Base-by-base conservation (phyloP, 2,797 vertebrate species). In the Cetoscarus ocellatus region DNA sequence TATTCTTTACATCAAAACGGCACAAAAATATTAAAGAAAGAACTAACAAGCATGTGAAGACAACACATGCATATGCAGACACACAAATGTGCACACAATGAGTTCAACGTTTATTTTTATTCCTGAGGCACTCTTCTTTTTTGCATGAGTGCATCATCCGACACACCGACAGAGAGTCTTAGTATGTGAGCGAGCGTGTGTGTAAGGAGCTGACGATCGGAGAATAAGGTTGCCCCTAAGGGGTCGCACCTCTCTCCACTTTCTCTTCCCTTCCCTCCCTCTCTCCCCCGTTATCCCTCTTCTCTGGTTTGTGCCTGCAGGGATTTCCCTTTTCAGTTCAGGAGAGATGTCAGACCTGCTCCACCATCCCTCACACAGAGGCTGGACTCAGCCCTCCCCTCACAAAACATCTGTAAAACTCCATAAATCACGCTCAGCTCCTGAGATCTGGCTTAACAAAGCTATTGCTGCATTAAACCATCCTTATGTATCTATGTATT, bases 251-350 rank as follows among this genome's bases (percentile, higher is more conserved):
- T 89, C 85, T 90, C 82, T 80, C 78, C 73, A n/a, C 72, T 84
- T 80, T 78, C 61, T 17, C 83, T 86, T 86, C 83, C 82, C 78
- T 76, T 69, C 76, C 77, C 60, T 65, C 18, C 69, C 65, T 72
- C 66, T 71, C 38, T 68, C 84, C 74, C 75, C 44, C 40, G 27
- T 55, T 54, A 76, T 64, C 19, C 70, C 66, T 72, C 65, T 75
- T 70, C 84, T 75, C 74, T 49, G 39, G 85, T 79, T 64, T 42
- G 61, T 59, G 86, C 88, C 92, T 92, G 81, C 86, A 88, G 91
- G 91, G 91, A 94, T 86, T 92, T 93, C 82, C 82, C 85, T 93
- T 92, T 90, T 92, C 85, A 93, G 88, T 91, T 91, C 89, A 86
- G 86, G 80, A 91, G 88, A 91, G 88, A 92, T 90, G 91, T 88